These are phyloP conservation scores for Perizoma flavofasciatum DNA, from an alignment of 2,888 invertebrate genomes.

Conservation along the genomic window DNA sequence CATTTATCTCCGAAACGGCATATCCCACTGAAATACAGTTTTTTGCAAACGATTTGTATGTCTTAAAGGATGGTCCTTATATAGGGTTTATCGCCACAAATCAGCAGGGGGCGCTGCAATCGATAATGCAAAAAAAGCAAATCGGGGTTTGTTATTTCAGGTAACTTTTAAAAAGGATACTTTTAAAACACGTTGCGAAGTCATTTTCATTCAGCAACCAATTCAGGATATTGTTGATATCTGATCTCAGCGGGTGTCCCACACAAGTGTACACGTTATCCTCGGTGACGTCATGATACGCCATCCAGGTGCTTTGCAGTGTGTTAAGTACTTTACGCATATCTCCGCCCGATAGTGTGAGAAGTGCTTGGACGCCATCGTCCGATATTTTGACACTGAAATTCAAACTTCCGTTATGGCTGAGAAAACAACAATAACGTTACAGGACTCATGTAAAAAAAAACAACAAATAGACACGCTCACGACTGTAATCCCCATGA, in stretches of 20 bases:
- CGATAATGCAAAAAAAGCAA: too few relatives aligned
- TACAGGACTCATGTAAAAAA: too few relatives aligned
- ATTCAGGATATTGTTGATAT: slow-evolving; percentile 94
- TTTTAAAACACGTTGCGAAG: slow-evolving; percentile 89
- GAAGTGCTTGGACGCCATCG: slow-evolving; percentile 94
- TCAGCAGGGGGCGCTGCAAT: too few relatives aligned
- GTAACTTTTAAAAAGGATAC: slow-evolving; percentile 86
- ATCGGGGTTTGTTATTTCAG: neutral
- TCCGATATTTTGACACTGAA: slow-evolving; percentile 91
- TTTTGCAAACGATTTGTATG: too few relatives aligned
- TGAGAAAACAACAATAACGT: too few relatives aligned
- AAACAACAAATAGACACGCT: too few relatives aligned
- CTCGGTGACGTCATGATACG: slow-evolving; percentile 94
- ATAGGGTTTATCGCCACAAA: too few relatives aligned
- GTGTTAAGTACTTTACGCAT: slow-evolving; percentile 99
- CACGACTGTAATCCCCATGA: too few relatives aligned
- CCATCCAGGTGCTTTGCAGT: slow-evolving; percentile 97
- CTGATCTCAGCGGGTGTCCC: slow-evolving; percentile 95
- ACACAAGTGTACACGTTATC: slow-evolving; percentile 97
- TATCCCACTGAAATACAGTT: too few relatives aligned
- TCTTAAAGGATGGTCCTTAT: too few relatives aligned
- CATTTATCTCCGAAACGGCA: too few relatives aligned
- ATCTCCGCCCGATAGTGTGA: slow-evolving; percentile 96
- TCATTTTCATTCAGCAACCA: slow-evolving; percentile 93
- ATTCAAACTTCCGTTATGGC: neutral